phyloP scores from a whole-genome alignment of 2,113 vertebrate genomes.

The Columbina picui region DNA sequence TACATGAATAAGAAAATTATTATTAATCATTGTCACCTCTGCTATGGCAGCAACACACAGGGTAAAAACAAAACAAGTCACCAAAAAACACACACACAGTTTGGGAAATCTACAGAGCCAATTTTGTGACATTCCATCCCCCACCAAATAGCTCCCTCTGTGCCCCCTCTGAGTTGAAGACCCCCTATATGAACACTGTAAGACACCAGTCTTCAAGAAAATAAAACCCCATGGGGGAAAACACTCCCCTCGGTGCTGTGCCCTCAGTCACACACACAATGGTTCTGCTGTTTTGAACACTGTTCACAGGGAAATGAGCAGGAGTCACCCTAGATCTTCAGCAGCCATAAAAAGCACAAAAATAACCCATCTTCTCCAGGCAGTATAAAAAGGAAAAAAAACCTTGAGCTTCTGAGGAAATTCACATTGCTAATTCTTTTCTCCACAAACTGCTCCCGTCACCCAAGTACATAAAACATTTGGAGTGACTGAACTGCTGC shows the following conservation, averaged over 20 bases:
- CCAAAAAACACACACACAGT: background rate
- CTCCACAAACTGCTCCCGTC: background rate
- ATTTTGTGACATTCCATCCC: background rate
- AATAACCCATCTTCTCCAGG: background rate
- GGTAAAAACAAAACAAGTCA: background rate
- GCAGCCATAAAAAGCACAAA: background rate
- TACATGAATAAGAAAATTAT: background rate
- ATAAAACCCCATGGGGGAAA: background rate
- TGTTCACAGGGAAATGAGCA: background rate
- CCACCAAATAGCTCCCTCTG: background rate
- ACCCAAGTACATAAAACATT: constrained; percentile 35
- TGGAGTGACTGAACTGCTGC: background rate
- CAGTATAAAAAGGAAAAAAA: background rate
- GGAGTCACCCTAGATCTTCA: background rate
- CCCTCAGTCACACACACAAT: background rate
- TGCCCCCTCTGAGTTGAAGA: background rate
- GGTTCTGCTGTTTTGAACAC: background rate
- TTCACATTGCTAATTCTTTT: background rate
- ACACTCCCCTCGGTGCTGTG: background rate
- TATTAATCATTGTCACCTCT: background rate
- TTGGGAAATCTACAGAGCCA: background rate
- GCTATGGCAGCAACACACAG: background rate
- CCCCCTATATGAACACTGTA: background rate
- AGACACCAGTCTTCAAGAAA: background rate
- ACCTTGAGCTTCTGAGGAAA: background rate